These are phyloP conservation scores for Proteles cristata DNA, from an alignment of 2,113 vertebrate genomes.

Conservation along the genomic window DNA sequence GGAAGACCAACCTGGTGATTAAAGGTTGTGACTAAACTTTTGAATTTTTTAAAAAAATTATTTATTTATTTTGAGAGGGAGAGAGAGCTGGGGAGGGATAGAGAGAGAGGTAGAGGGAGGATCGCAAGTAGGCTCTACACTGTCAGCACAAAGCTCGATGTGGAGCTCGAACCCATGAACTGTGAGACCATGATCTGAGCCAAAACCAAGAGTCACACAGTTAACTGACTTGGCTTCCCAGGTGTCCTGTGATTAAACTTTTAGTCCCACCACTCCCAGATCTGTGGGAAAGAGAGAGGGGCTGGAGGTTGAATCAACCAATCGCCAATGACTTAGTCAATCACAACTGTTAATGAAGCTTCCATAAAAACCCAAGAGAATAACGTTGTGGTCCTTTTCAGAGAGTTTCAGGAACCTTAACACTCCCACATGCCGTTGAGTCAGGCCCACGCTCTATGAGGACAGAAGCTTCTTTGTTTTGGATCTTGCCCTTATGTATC, in stretches of 20 bases:
- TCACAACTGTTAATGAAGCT: background rate
- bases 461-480: background rate
- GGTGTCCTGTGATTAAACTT: background rate
- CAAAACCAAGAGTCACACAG: too few relatives aligned
- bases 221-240: too few relatives aligned
- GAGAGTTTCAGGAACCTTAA: background rate
- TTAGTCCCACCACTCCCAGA: background rate
- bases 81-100: too few relatives aligned
- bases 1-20: background rate
- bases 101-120: too few relatives aligned
- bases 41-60: too few relatives aligned
- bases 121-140: too few relatives aligned
- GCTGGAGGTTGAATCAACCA: background rate
- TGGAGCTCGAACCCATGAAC: too few relatives aligned
- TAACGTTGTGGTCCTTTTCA: background rate
- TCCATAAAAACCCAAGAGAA: background rate
- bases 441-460: background rate
- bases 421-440: background rate
- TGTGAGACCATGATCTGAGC: too few relatives aligned
- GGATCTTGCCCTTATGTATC: background rate
- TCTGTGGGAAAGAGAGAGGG: background rate
- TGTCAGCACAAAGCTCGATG: too few relatives aligned
- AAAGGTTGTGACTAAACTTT: background rate
- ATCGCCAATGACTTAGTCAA: background rate
- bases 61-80: too few relatives aligned